Evolutionary conservation across 2,797 vertebrate species (phyloP).

Genomic region (Arrhamphus sclerolepis): DNA sequence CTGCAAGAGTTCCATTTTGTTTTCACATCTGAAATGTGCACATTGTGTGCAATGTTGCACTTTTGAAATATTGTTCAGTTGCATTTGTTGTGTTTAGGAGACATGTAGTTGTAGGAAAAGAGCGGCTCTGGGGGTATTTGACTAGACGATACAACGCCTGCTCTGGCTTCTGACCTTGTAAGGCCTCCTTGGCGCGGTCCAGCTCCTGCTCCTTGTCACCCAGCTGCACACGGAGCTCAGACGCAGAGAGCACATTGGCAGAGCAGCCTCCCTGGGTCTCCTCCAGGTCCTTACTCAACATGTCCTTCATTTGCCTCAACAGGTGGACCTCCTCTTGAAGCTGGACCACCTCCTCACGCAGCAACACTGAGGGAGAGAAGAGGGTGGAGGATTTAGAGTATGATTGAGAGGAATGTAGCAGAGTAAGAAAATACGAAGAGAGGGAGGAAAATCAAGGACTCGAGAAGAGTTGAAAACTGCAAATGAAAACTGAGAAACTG

Average conservation of each 20-base stretch:
- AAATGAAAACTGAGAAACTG: no score
- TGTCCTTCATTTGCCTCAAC: conserved; percentile 97
- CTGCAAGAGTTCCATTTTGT: no score
- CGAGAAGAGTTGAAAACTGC: background rate
- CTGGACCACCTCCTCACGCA: conserved; percentile 94
- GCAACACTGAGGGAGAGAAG: conserved; percentile 42
- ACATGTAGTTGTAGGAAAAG: conserved; percentile 13
- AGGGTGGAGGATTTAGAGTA: conserved; percentile 27
- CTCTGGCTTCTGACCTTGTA: conserved; percentile 85
- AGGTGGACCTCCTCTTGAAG: conserved; percentile 96
- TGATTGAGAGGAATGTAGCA: conserved; percentile 14
- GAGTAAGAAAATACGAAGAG: background rate
- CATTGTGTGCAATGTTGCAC: no score
- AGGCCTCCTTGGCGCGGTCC: conserved; percentile 93
- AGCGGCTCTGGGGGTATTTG: conserved; percentile 10
- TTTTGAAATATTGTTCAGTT: conserved; percentile 1
- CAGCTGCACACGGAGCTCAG: conserved; percentile 94
- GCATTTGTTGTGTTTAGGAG: conserved; percentile 30
- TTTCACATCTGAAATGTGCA: no score
- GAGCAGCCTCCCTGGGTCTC: conserved; percentile 89
- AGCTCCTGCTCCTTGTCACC: conserved; percentile 95
- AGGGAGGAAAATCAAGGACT: background rate
- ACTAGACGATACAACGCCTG: background rate
- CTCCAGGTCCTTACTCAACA: conserved; percentile 94
- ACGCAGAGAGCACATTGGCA: conserved; percentile 89